These are phyloP conservation scores for Anolis sagrei DNA, from an alignment of 2,113 vertebrate genomes.

Conservation along the genomic window DNA sequence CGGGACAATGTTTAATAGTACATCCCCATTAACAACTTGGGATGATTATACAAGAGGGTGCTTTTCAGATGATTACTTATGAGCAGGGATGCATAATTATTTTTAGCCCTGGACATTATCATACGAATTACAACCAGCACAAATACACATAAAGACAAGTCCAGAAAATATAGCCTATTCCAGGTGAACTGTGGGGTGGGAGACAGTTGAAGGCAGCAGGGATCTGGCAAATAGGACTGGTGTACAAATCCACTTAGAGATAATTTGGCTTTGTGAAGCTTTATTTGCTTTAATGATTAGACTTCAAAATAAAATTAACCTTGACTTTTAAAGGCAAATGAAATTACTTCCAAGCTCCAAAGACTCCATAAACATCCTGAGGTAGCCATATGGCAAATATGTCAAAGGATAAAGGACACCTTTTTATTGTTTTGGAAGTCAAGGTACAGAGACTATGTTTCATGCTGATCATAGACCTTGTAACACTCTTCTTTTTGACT, in stretches of 20 bases:
- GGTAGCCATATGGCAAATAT: conserved; percentile 33
- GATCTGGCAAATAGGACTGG: not conserved
- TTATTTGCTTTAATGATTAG: conserved; percentile 39
- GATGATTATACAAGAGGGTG: conserved; percentile 6
- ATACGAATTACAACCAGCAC: conserved; percentile 1
- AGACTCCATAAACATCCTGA: conserved; percentile 24
- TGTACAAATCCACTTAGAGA: conserved; percentile 27
- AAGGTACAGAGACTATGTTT: conserved; percentile 5
- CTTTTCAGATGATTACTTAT: conserved; percentile 30
- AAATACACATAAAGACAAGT: not conserved
- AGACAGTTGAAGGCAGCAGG: not conserved
- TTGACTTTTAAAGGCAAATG: conserved; percentile 16
- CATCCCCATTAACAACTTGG: not conserved
- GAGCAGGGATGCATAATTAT: not conserved
- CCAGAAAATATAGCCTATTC: not conserved
- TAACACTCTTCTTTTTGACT: not conserved
- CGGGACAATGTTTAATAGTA: not conserved
- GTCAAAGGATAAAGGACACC: conserved; percentile 15
- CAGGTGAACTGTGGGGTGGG: not conserved
- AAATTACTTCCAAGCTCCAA: not conserved
- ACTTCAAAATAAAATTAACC: conserved; percentile 39
- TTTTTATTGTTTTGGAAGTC: not conserved
- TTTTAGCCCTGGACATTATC: conserved; percentile 11
- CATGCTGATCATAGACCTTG: not conserved
- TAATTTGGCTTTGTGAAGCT: conserved; percentile 24